Evolutionary conservation across 2,888 invertebrate species (phyloP), one percentile per base, ranked within the genome.

Genomic region (Diarsia mendica): DNA sequence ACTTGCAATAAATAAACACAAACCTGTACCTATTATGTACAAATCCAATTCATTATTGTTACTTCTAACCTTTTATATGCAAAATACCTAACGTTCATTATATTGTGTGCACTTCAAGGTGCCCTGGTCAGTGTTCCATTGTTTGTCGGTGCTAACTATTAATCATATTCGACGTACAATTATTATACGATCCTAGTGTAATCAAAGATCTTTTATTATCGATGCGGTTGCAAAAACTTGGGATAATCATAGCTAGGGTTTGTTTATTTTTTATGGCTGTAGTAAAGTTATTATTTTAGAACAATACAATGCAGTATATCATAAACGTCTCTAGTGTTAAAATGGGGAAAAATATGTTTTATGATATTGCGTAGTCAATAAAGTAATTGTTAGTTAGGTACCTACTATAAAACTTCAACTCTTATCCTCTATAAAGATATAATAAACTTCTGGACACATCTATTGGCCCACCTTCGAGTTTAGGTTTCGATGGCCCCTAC

Each of bases 111-210:
- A 79, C 49, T 71, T 76, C 81, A 85, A 85, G 85, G 85, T 85
- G 84, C 81, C 79, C 72, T 73, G 76, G 75, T 80, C 75, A 77
- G 79, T 48, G 4, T 46, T 51, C 79, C 48, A 82, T 85, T 85
- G 85, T 85, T 77, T 73, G 77, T 65, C 39, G 48, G 20, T 13
- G 15, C 51, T 5, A 63, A 53, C 77, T 67, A 85, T 85, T 75
- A 85, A 85, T 85, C 85, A 84, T 15, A 55, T 74, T 84, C 75
- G 85, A 84, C 77, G 28, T 71, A 80, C 85, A 84, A 85, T 85
- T 85, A 82, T 85, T 72, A 75, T 39, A 49, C 53, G 28, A 64
- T 68, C 65, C 39, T 68, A 44, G 33, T 11, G 48, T 80, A 84
- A 80, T 80, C 77, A 77, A 65, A 78, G 74, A 81, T 81, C 84